Evolutionary conservation across 2,888 invertebrate species (phyloP).

Genomic region (Thymelicus lineola): DNA sequence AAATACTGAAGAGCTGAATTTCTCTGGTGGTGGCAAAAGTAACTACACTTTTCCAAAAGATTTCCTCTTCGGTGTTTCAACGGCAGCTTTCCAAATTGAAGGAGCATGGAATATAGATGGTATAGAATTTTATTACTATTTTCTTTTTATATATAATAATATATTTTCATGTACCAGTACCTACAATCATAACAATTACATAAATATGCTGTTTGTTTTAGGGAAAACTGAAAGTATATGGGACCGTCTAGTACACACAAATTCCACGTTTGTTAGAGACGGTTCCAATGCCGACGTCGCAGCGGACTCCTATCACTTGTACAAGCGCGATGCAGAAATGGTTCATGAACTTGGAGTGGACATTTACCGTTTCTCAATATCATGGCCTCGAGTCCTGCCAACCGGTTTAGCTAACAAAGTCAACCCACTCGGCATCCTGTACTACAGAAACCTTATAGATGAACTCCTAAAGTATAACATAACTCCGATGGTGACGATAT

Average conservation of each 20-base stretch:
- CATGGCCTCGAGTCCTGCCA: conserved; percentile 91
- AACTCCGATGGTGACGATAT: conserved; percentile 89
- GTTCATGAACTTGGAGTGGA: conserved; percentile 86
- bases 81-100: conserved; percentile 87
- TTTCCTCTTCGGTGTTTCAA: conserved; percentile 86
- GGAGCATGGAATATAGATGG: conserved; percentile 84
- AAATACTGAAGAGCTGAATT: conserved; percentile 60
- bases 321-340: conserved; percentile 87
- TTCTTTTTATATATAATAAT: background rate
- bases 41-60: conserved; percentile 82
- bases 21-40: conserved; percentile 71
- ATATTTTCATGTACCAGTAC: background rate
- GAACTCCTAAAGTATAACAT: conserved; percentile 88
- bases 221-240: conserved; percentile 88
- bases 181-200: too few relatives aligned
- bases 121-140: conserved; percentile 44
- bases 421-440: conserved; percentile 89
- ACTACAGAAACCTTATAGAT: conserved; percentile 91
- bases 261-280: conserved; percentile 81
- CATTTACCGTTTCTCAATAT: conserved; percentile 89
- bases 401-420: conserved; percentile 87
- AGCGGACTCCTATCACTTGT: conserved; percentile 88
- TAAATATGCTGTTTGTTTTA: conserved; percentile 54
- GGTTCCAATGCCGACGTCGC: conserved; percentile 87
- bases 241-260: conserved; percentile 82